Percentiles rank a stretch among this genome's conserved stretches.
phyloP scores from a whole-genome alignment of 2,797 vertebrate species.

The Myripristis murdjan region DNA sequence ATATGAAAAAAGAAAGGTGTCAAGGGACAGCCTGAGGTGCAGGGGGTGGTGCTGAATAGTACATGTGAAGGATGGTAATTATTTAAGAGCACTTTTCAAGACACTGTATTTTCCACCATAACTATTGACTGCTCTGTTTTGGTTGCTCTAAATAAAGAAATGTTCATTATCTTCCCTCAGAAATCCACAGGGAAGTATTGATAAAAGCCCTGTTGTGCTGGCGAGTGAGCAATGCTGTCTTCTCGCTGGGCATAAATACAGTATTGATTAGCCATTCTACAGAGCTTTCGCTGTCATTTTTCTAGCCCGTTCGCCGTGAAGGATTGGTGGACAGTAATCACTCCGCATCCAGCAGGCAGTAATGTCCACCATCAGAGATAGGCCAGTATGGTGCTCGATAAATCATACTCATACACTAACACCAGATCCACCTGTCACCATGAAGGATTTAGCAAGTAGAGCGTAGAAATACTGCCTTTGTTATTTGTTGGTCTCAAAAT shows the following conservation, averaged over 20 bases:
- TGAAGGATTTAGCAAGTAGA: constrained; percentile 76
- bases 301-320: constrained; percentile 68
- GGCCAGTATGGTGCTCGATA: constrained; percentile 58
- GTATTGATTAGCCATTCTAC: constrained; percentile 86
- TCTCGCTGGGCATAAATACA: constrained; percentile 83
- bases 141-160: constrained; percentile 80
- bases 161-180: constrained; percentile 74
- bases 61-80: constrained; percentile 56
- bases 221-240: constrained; percentile 81
- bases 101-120: constrained; percentile 55
- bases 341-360: constrained; percentile 76
- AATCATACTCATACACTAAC: constrained; percentile 69
- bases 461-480: constrained; percentile 67
- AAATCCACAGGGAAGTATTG: constrained; percentile 71
- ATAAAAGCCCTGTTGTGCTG: constrained; percentile 75
- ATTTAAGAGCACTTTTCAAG: constrained; percentile 67
- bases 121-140: constrained; percentile 72
- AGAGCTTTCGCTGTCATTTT: constrained; percentile 82
- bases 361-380: constrained; percentile 75
- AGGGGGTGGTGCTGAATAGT: constrained; percentile 31
- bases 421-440: constrained; percentile 64
- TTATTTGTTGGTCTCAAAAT: constrained; percentile 69
- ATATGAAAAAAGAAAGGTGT: constrained; percentile 9
- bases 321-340: constrained; percentile 85
- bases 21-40: constrained; percentile 30